Evolutionary conservation across 2,113 vertebrate genomes (phyloP).

Genomic region (Isurus oxyrinchus): DNA sequence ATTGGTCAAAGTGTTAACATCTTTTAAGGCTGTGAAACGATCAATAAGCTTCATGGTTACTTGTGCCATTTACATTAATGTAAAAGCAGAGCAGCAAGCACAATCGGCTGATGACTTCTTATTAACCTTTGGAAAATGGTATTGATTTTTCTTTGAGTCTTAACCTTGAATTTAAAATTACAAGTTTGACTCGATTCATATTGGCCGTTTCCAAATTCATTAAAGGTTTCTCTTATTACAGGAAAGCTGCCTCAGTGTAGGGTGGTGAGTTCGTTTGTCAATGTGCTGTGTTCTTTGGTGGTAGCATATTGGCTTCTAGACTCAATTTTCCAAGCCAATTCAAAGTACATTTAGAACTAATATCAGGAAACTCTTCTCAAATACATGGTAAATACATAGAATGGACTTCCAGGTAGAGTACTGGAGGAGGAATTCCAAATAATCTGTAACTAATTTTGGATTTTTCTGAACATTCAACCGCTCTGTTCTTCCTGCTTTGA

Average conservation of each 20-base stretch:
- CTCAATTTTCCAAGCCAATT: not conserved
- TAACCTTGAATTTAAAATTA: not conserved
- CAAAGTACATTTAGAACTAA: not conserved
- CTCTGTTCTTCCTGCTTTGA: not conserved
- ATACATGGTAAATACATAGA: not conserved
- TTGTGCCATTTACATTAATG: not conserved
- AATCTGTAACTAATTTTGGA: not conserved
- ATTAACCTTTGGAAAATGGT: not conserved
- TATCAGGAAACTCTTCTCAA: not conserved
- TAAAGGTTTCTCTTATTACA: not conserved
- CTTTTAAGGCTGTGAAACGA: not conserved
- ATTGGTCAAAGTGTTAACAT: not conserved
- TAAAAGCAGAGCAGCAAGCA: not conserved
- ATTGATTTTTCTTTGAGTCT: not conserved
- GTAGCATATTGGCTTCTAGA: not conserved
- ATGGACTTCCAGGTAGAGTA: not conserved
- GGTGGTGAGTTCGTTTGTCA: not conserved
- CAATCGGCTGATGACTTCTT: not conserved
- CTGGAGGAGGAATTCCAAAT: not conserved
- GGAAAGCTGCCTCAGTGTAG: not conserved
- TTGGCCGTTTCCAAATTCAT: not conserved
- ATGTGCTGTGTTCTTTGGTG: not conserved
- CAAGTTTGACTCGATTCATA: not conserved
- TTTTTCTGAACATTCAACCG: not conserved
- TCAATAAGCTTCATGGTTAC: not conserved